phyloP scores from a whole-genome alignment of 2,797 vertebrate genomes.

The Chelmon rostratus region DNA sequence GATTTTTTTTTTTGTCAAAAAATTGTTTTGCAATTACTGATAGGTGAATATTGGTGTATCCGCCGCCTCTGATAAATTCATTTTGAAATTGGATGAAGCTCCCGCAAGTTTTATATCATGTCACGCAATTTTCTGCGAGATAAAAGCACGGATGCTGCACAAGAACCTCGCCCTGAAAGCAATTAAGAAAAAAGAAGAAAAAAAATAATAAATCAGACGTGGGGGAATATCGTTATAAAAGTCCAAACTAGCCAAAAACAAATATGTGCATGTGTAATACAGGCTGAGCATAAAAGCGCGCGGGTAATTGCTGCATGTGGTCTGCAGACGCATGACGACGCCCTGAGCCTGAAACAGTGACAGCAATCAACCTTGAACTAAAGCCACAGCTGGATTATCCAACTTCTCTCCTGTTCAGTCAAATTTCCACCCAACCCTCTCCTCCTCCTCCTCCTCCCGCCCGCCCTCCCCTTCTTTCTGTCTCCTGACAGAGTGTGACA shows the following conservation, averaged over 20 bases:
- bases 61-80: background rate
- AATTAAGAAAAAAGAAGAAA: background rate
- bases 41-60: background rate
- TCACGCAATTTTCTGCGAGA: background rate
- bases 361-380: constrained; percentile 61
- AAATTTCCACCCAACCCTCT: constrained; percentile 40
- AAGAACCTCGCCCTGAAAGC: background rate
- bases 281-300: background rate
- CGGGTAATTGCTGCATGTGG: background rate
- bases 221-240: background rate
- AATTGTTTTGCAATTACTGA: background rate
- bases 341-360: constrained; percentile 35
- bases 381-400: constrained; percentile 72
- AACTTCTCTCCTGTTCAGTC: constrained; percentile 63
- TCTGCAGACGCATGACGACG: constrained; percentile 9
- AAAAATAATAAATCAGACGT: background rate
- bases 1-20: background rate
- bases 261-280: background rate
- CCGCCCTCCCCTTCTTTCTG: constrained; percentile 30
- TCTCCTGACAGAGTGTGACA: constrained; percentile 82
- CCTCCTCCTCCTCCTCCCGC: constrained; percentile 8
- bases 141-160: background rate
- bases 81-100: background rate
- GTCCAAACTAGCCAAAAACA: background rate
- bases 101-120: background rate